phyloP scores from a whole-genome alignment of 2,888 invertebrate species.

The Luperina nickerlii region DNA sequence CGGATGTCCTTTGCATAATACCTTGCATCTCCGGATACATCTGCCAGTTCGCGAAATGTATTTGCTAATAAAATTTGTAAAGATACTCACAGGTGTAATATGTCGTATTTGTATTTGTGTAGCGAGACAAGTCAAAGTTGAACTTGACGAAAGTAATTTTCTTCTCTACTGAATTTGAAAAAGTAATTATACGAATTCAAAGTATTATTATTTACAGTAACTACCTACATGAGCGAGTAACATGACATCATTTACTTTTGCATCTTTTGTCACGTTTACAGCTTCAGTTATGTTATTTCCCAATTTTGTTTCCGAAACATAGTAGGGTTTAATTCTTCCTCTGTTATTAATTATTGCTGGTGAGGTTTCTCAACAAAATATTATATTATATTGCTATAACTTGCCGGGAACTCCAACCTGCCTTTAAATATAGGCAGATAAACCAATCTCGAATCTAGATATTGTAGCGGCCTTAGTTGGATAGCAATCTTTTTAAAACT shows the following conservation, averaged over 20 bases:
- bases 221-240: neutral
- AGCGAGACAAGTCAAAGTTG: neutral
- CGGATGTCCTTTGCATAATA: constrained; percentile 49
- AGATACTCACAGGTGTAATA: neutral
- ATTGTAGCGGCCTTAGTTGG: neutral
- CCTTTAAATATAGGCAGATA: neutral
- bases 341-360: neutral
- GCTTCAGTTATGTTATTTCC: neutral
- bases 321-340: neutral
- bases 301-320: neutral
- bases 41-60: constrained; percentile 41
- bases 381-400: neutral
- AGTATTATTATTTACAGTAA: neutral
- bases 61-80: constrained; percentile 45
- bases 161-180: neutral
- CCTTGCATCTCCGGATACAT: constrained; percentile 35
- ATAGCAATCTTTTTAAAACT: neutral
- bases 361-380: neutral
- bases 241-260: neutral
- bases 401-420: neutral
- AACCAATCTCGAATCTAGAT: neutral
- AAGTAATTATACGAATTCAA: neutral
- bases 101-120: constrained; percentile 15
- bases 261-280: neutral
- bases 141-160: neutral